Conservation (phyloP, 30 jellyfish, hydroid and myxozoan species). For the Euphysa ruthae region DNA sequence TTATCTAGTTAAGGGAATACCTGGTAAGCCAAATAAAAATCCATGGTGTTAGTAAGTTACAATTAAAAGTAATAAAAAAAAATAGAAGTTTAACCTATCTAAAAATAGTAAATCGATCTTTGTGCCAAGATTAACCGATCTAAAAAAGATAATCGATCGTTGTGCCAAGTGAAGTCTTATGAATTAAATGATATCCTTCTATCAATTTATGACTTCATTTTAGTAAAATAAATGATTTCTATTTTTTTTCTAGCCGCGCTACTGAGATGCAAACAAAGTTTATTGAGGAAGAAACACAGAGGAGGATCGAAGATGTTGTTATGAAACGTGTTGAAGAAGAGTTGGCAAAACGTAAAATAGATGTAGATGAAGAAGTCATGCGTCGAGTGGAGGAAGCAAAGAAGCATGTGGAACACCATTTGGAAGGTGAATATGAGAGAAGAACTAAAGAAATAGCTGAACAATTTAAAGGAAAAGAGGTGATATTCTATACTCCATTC, state of each 20-base stretch:
- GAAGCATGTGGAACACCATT: slow-evolving; percentile 83
- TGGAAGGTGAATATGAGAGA: slow-evolving; percentile 84
- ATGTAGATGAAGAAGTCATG: slow-evolving; percentile 95
- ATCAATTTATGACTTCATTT: background rate
- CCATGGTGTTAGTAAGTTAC: too few relatives aligned
- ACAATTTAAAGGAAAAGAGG: slow-evolving; percentile 84
- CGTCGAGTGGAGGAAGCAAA: slow-evolving; percentile 95
- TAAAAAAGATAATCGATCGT: too few relatives aligned
- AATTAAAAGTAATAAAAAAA: too few relatives aligned
- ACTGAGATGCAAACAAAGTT: slow-evolving; percentile 97
- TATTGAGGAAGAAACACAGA: slow-evolving; percentile 93
- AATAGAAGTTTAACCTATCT: too few relatives aligned
- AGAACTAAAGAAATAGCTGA: slow-evolving; percentile 90
- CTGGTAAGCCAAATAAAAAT: too few relatives aligned
- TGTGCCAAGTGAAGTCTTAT: too few relatives aligned
- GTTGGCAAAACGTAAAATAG: slow-evolving; percentile 89
- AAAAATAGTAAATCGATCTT: too few relatives aligned
- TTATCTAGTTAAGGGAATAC: too few relatives aligned
- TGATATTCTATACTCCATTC: background rate
- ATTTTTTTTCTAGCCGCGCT: slow-evolving; percentile 65
- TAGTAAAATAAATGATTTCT: background rate
- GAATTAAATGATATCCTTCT: background rate
- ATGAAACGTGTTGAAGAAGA: slow-evolving; percentile 98
- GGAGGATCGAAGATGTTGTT: slow-evolving; percentile 93
- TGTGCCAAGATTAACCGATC: too few relatives aligned